These are phyloP conservation scores for Hedya salicella DNA, from an alignment of 2,888 invertebrate species.

Conservation along the genomic window DNA sequence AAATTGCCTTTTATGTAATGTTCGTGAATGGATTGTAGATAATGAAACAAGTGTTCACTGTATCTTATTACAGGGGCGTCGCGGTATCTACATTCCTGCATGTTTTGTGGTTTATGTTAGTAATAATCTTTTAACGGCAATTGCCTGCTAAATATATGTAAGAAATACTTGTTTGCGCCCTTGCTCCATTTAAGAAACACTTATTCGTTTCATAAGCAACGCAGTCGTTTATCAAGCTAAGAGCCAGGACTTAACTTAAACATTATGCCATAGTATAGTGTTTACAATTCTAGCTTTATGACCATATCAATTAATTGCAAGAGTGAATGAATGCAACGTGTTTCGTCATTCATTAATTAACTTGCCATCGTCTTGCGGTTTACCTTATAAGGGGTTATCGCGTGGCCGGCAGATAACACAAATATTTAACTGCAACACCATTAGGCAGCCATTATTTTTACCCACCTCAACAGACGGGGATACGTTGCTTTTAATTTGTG, in stretches of 20 bases:
- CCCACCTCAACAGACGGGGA: conserved; percentile 23
- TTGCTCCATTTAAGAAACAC: conserved; percentile 16
- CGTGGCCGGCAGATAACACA: conserved; percentile 34
- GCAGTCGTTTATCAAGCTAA: not conserved
- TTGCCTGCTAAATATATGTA: conserved; percentile 21
- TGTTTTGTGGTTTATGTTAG: conserved; percentile 52
- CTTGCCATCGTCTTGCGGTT: conserved; percentile 20
- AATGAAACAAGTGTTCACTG: conserved; percentile 62
- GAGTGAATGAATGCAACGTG: conserved; percentile 32
- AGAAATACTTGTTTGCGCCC: conserved; percentile 12
- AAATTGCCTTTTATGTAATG: conserved; percentile 43
- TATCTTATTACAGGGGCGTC: conserved; percentile 74
- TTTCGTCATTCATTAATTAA: conserved; percentile 32
- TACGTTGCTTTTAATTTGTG: conserved; percentile 41
- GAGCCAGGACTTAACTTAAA: not conserved
- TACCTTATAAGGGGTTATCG: conserved; percentile 33
- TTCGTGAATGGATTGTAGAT: conserved; percentile 61
- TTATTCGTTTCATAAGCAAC: not conserved
- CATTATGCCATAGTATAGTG: conserved; percentile 17
- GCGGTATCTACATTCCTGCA: conserved; percentile 55
- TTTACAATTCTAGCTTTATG: conserved; percentile 20
- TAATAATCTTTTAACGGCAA: conserved; percentile 33
- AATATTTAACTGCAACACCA: conserved; percentile 39
- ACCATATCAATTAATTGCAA: conserved; percentile 19
- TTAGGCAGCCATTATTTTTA: conserved; percentile 37